Conservation (phyloP, 2,797 vertebrate genomes). For the Megalops cyprinoides region DNA sequence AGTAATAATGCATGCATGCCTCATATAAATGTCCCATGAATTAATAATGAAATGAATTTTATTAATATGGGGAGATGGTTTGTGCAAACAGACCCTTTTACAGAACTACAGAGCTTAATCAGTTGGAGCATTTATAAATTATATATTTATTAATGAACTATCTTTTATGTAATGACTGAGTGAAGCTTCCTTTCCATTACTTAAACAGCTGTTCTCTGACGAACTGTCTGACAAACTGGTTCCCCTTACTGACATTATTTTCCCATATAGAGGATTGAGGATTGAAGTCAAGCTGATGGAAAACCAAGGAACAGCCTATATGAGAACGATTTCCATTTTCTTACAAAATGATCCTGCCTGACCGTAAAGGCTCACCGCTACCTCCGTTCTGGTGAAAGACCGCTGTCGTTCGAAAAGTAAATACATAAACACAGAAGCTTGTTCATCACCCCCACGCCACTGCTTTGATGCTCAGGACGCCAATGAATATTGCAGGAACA, state of each 20-base stretch:
- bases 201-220: neutral
- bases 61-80: neutral
- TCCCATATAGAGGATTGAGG: neutral
- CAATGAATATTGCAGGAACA: neutral
- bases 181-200: neutral
- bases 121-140: neutral
- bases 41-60: neutral
- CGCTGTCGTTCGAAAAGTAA: neutral
- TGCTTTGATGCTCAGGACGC: neutral
- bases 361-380: too few species aligned
- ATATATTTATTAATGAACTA: too few species aligned
- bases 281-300: neutral
- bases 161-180: too few species aligned
- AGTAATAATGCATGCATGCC: neutral
- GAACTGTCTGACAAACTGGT: neutral
- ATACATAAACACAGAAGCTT: neutral
- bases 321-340: too few species aligned
- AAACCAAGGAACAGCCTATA: too few species aligned
- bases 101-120: neutral
- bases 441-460: neutral
- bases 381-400: neutral
- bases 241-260: neutral
- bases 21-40: neutral
- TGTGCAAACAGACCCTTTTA: neutral
- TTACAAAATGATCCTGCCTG: too few species aligned